These are phyloP conservation scores for Hoplias malabaricus DNA, from an alignment of 2,113 vertebrate species.

Conservation along the genomic window DNA sequence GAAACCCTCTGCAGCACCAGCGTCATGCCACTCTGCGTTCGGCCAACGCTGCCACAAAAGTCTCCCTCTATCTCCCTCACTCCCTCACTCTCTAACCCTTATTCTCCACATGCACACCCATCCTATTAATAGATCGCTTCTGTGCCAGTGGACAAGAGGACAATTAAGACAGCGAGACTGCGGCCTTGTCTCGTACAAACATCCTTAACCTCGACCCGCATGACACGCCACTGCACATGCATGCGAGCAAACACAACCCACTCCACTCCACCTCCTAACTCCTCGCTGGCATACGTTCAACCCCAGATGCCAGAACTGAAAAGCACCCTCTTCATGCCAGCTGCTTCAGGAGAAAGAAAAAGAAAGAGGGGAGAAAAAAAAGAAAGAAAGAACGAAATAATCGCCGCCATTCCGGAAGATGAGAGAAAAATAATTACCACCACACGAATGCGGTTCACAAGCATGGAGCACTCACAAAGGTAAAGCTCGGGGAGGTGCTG, in stretches of 20 bases:
- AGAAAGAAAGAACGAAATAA: slow-evolving; percentile 43
- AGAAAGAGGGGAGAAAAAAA: too few relatives aligned
- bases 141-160: slow-evolving; percentile 31
- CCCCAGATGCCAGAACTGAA: slow-evolving; percentile 59
- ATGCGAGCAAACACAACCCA: slow-evolving; percentile 31
- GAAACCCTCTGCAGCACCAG: slow-evolving; percentile 31
- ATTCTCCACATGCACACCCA: not conserved
- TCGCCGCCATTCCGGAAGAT: slow-evolving; percentile 52
- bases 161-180: slow-evolving; percentile 36
- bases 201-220: slow-evolving; percentile 46
- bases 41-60: slow-evolving; percentile 24
- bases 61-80: not conserved
- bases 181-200: slow-evolving; percentile 40
- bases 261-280: slow-evolving; percentile 38
- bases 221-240: slow-evolving; percentile 31
- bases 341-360: slow-evolving; percentile 55
- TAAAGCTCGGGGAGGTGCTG: slow-evolving; percentile 40
- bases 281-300: slow-evolving; percentile 48
- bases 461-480: slow-evolving; percentile 44
- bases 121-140: slow-evolving; percentile 29
- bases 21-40: slow-evolving; percentile 41
- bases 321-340: slow-evolving; percentile 60
- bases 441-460: slow-evolving; percentile 40
- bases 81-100: not conserved
- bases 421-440: slow-evolving; percentile 50